Evolutionary conservation across 2,113 vertebrate species (phyloP).

Genomic region (Neomonachus schauinslandi): DNA sequence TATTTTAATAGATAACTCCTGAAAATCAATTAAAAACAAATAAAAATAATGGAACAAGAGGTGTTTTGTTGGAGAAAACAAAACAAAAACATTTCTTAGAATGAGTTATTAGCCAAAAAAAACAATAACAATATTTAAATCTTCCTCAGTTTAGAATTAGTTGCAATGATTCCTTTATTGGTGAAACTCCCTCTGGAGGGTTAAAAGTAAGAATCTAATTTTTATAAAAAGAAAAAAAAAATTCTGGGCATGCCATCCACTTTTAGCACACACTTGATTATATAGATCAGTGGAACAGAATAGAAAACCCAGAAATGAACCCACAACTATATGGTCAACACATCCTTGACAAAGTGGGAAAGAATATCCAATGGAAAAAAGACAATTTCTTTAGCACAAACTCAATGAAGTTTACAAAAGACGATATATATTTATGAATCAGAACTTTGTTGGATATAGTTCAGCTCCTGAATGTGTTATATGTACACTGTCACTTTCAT

Average conservation of each 20-base stretch:
- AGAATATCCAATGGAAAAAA: not conserved
- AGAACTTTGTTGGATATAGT: not conserved
- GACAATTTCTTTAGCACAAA: not conserved
- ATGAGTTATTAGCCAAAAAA: not conserved
- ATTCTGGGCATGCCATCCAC: not conserved
- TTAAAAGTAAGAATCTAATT: not conserved
- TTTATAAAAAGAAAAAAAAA: not conserved
- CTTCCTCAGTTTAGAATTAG: not conserved
- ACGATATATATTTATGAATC: not conserved
- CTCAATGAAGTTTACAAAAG: not conserved
- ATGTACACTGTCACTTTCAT: not conserved
- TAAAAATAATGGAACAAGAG: not conserved
- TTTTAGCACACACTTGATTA: not conserved
- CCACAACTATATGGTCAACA: not conserved
- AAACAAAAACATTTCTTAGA: not conserved
- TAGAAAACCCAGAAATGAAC: not conserved
- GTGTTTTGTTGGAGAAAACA: not conserved
- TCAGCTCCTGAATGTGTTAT: not conserved
- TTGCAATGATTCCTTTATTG: not conserved
- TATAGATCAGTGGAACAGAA: not conserved
- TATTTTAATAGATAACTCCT: not conserved
- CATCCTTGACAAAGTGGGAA: not conserved
- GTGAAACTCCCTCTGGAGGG: accelerated
- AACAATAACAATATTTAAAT: not conserved
- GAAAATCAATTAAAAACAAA: not conserved